Evolutionary conservation across 92 coral and sea anemone species (phyloP), one percentile per base, ranked within the genome.

Genomic region (Actinostola sp.): DNA sequence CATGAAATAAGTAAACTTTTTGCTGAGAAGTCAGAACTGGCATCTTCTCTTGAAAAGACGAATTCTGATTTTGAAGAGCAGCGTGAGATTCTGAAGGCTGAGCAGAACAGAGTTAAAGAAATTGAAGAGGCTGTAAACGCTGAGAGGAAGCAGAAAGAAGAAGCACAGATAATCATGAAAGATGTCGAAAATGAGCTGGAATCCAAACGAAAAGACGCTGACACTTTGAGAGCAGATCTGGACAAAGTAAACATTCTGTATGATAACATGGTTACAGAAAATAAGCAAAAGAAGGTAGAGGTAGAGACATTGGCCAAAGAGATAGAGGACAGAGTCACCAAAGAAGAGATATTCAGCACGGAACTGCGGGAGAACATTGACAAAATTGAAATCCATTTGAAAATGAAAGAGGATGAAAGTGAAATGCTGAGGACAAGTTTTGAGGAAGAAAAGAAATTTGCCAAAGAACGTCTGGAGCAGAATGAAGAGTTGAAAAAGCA

Each of bases 181-280:
- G 86, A 72, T 38, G 17, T 66, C 36, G 68, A 78, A 16, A 59
- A 68, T 10, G 89, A 87, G 49, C 66, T 84, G 1, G 74, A 78
- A 62, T 19, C 2, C 11, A 62, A 42, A 30, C 13, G 48, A 2
- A 27, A 30, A 30, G 42, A 36, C 11, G 6, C 11, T 36, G 42
- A 36, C 42, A 36, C 42, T 36, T 11, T 36, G 11, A 36, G 11
- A 36, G 42, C 4, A 11, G 42, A 36, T 11, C 42, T 36, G 4
- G 42, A 36, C 4, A 36, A 36, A 36, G 6, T 4, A 4, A 36
- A 36, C 4, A 4, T 11, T 36, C 42, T 4, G 42, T 36, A 36
- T 11, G 42, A 36, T 11, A 11, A 36, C 4, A 36, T 4, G 11
- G 42, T 11, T 36, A 11, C 42, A 36, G 42, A 36, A 36, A 36